These are phyloP conservation scores for Heliconius ethilla DNA, from an alignment of 2,888 invertebrate species.

Conservation along the genomic window DNA sequence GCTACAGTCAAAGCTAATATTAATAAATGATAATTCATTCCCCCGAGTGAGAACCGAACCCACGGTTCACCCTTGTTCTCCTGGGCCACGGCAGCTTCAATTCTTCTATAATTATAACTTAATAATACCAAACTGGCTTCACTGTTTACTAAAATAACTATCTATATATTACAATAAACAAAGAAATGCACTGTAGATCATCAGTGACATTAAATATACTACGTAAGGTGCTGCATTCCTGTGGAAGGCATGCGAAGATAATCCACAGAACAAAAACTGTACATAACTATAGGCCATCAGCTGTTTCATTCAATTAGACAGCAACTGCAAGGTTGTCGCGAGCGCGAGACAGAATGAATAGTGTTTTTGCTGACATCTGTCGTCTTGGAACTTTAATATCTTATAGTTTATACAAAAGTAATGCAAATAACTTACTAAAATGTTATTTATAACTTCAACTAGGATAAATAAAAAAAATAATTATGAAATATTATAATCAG, in stretches of 20 bases:
- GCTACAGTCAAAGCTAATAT: no score
- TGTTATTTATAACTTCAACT: neutral
- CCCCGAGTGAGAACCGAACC: no score
- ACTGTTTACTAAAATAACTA: no score
- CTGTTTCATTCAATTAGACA: slow-evolving; percentile 23
- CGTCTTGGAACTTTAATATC: slow-evolving; percentile 12
- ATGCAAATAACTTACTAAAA: slow-evolving; percentile 12
- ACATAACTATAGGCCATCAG: slow-evolving; percentile 13
- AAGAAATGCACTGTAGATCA: neutral
- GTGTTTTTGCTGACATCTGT: slow-evolving; percentile 11
- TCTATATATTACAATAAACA: neutral
- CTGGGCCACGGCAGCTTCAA: no score
- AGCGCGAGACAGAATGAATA: neutral
- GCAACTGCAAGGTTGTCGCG: slow-evolving; percentile 20
- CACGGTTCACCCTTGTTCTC: no score
- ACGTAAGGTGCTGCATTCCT: slow-evolving; percentile 20
- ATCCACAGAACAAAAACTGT: slow-evolving; percentile 19
- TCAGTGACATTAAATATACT: neutral
- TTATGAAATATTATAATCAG: neutral
- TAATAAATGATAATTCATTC: no score
- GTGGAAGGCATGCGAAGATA: slow-evolving; percentile 11
- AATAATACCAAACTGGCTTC: no score
- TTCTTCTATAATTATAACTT: no score
- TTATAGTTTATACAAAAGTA: neutral
- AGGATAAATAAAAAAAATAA: neutral